A percentile compares a stretch with the other conserved stretches of the same genome.
These are phyloP conservation scores for Lycorma delicatula DNA, from an alignment of 1,140 invertebrate species.

Conservation along the genomic window DNA sequence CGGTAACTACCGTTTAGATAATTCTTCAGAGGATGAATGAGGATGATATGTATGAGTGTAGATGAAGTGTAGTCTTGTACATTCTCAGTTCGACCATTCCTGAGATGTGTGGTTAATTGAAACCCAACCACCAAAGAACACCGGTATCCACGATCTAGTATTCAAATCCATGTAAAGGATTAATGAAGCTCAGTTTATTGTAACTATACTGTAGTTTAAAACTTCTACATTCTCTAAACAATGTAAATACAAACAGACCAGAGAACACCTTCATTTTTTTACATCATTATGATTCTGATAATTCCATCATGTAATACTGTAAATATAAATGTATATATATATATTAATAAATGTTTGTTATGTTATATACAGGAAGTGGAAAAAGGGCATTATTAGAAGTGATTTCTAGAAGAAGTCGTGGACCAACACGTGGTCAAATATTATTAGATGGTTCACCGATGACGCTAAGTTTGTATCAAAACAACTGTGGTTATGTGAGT, in stretches of 20 bases:
- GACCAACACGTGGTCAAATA: constrained; percentile 71
- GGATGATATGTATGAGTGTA: too few species aligned
- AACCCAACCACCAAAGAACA: too few species aligned
- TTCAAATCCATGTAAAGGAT: too few species aligned
- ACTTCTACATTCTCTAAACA: too few species aligned
- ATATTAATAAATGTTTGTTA: background rate
- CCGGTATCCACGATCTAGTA: too few species aligned
- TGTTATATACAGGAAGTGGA: constrained; percentile 69
- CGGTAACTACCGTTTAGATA: too few species aligned
- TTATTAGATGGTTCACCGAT: constrained; percentile 74
- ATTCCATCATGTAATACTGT: background rate
- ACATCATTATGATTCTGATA: background rate
- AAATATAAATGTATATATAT: constrained; percentile 1
- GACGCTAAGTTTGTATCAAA: constrained; percentile 69
- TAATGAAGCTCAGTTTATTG: too few species aligned
- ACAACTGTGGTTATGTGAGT: constrained; percentile 75
- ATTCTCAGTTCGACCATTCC: too few species aligned
- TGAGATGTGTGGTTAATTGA: too few species aligned
- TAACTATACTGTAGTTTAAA: too few species aligned
- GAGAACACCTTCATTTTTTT: background rate
- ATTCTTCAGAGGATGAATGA: too few species aligned
- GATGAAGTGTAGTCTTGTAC: too few species aligned
- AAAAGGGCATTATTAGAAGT: constrained; percentile 85
- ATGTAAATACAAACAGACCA: background rate
- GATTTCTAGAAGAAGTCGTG: constrained; percentile 66